phyloP scores from a whole-genome alignment of 2,113 vertebrate species.

The Taurulus bubalis region DNA sequence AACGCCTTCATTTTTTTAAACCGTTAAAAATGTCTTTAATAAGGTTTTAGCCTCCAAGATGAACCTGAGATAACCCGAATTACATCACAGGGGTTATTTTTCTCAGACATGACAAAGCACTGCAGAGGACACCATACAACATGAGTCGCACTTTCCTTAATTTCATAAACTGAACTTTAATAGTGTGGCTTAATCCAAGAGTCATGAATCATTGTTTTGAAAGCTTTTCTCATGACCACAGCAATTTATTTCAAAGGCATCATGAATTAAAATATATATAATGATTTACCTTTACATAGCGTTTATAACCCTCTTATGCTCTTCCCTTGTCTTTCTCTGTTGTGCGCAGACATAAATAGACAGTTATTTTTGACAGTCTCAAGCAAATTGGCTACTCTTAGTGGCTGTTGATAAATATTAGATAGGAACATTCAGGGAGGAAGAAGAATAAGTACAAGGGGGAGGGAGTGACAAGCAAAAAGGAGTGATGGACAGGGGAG shows the following conservation, averaged over 20 bases:
- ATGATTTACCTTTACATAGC: not conserved
- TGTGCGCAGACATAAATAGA: conserved; percentile 10
- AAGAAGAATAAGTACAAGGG: conserved; percentile 14
- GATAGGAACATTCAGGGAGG: conserved; percentile 44
- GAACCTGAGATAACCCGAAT: not conserved
- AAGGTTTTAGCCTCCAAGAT: not conserved
- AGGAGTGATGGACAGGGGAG: conserved; percentile 24
- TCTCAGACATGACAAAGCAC: not conserved
- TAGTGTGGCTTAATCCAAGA: not conserved
- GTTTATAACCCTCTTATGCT: not conserved
- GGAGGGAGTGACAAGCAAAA: conserved; percentile 36
- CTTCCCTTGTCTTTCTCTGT: conserved; percentile 7
- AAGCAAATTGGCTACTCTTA: conserved; percentile 52
- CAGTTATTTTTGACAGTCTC: conserved; percentile 35
- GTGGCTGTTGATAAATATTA: conserved; percentile 50
- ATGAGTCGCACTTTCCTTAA: not conserved
- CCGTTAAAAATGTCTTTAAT: not conserved
- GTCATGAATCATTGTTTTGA: not conserved
- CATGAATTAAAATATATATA: not conserved
- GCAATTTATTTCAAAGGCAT: not conserved
- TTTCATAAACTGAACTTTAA: not conserved
- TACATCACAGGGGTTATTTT: not conserved
- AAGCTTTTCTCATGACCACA: not conserved
- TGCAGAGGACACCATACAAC: not conserved
- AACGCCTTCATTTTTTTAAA: not conserved